Base-by-base conservation (phyloP, 2,888 invertebrate genomes). In the Athalia rosae region DNA sequence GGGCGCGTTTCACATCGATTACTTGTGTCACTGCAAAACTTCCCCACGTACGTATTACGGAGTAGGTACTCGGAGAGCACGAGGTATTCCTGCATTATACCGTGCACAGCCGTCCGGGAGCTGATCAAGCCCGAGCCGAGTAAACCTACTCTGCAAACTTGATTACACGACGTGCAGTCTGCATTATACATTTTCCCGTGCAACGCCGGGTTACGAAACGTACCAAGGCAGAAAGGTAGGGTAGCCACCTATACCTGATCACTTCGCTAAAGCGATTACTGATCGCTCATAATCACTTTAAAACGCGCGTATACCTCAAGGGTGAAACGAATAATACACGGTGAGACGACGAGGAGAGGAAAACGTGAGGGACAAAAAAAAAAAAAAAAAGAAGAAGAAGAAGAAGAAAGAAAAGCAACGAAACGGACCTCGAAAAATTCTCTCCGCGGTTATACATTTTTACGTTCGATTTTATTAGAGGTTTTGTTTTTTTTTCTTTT, bases 1-100 rank as follows among this genome's bases (percentile, higher is more conserved):
- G 61, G 74, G 74, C 74, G 74, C 74, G 74, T 74, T 28, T 74
- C 74, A 74, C 74, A 74, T 74, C 74, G 74, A 74, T 74, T 74
- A 71, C 66, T 50, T 61, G 71, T 71, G 71, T 71, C 71, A 71
- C 71, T 45, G 71, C 50, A 50, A 50, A 48, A 11, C 53, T 53
- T n/a, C 9, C 53, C 9, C 53, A 8, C 53, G 9, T 53, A 53
- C 53, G 53, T n/a, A 8, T 11, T 53, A 53, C 53, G 53, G 53
- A 8, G 53, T n/a, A 8, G 53, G 2, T 53, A 28, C 28, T 28
- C 28, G 28, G 28, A 28, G 28, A 28, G 28, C 28, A 28, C 28
- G 28, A 28, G 28, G 28, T 28, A 28, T 28, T 28, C 28, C 28
- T 28, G 28, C 28, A 28, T 28, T 28, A 28, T 28, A 28, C 28